Percentiles rank a stretch among this genome's conserved stretches.
Evolutionary conservation across 2,888 invertebrate species (phyloP).

Genomic region (Drepanosiphum platanoidis): DNA sequence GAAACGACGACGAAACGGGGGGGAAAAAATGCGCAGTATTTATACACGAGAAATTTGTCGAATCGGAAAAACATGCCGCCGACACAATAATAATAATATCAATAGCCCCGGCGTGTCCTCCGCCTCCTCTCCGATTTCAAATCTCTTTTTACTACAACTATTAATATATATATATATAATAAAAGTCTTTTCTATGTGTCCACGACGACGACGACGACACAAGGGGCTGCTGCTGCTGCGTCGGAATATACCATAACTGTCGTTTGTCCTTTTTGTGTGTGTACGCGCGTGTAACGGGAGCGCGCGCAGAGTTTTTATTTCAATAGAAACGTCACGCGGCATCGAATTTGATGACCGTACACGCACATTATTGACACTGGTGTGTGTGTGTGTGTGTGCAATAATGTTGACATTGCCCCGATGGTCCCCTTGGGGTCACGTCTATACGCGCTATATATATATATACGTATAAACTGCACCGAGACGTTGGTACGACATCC

Average conservation of each 20-base stretch:
- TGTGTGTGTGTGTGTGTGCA: too few species aligned
- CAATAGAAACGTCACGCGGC: slow-evolving; percentile 61
- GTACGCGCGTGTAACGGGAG: too few species aligned
- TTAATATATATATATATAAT: slow-evolving; percentile 2
- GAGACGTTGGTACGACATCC: slow-evolving; percentile 55
- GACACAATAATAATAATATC: slow-evolving; percentile 55
- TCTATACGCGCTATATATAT: too few species aligned
- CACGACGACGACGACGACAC: slow-evolving; percentile 10
- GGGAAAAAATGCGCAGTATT: slow-evolving; percentile 31
- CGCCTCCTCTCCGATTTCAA: slow-evolving; percentile 60
- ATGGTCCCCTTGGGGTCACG: slow-evolving; percentile 50
- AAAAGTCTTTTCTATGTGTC: slow-evolving; percentile 36
- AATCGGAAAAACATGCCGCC: slow-evolving; percentile 55
- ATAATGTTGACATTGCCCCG: slow-evolving; percentile 60
- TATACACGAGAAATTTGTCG: slow-evolving; percentile 60
- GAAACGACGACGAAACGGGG: not conserved
- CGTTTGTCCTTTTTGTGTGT: slow-evolving; percentile 45
- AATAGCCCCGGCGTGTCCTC: slow-evolving; percentile 39
- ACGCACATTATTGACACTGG: slow-evolving; percentile 58
- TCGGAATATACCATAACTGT: slow-evolving; percentile 33
- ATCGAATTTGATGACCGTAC: slow-evolving; percentile 61
- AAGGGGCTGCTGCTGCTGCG: slow-evolving; percentile 19
- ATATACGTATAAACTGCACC: too few species aligned
- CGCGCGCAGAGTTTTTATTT: slow-evolving; percentile 53
- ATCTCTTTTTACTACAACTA: slow-evolving; percentile 45